Evolutionary conservation across 2,113 vertebrate species (phyloP).

Genomic region (Aix galericulata): DNA sequence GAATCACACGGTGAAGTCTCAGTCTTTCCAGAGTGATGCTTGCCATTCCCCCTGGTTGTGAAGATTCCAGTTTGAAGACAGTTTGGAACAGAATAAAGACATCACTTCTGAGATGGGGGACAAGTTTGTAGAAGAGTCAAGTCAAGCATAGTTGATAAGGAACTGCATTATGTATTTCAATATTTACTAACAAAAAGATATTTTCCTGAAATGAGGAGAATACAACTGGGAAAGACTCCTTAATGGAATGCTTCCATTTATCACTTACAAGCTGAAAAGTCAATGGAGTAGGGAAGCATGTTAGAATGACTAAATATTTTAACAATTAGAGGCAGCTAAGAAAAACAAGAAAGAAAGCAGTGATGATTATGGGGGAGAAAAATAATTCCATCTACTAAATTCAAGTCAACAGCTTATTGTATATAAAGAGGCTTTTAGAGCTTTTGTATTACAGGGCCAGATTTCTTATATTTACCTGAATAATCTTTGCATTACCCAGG

Average conservation of each 20-base stretch:
- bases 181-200: neutral
- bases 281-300: neutral
- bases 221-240: neutral
- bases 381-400: neutral
- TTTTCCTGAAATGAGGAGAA: neutral
- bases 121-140: neutral
- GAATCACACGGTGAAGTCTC: neutral
- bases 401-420: neutral
- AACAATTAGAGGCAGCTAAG: neutral
- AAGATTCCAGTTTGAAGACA: neutral
- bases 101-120: neutral
- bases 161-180: neutral
- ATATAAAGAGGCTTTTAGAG: neutral
- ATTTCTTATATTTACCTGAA: neutral
- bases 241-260: neutral
- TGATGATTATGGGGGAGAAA: neutral
- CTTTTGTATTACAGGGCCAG: neutral
- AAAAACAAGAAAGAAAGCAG: neutral
- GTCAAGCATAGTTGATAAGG: neutral
- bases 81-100: neutral
- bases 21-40: neutral
- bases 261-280: neutral
- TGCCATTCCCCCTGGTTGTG: fast-evolving
- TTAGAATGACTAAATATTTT: neutral
- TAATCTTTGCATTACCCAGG: neutral